Evolutionary conservation across 1,140 invertebrate species (phyloP).

Genomic region (Nephotettix cincticeps): DNA sequence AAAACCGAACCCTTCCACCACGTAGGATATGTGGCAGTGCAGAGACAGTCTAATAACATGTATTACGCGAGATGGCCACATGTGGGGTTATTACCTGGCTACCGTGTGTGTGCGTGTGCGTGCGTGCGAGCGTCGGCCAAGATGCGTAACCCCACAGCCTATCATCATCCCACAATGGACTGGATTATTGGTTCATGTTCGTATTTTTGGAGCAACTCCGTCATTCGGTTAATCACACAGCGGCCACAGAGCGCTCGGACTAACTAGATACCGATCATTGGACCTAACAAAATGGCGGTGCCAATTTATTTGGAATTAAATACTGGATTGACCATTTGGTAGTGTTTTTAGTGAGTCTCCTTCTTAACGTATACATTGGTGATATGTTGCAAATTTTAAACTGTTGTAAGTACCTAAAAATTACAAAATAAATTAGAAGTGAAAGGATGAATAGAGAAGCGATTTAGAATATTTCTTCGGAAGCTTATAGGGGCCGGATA

Average conservation of each 20-base stretch:
- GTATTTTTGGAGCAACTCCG: conserved; percentile 17
- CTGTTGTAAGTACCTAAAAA: too few relatives aligned
- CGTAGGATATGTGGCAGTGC: not conserved
- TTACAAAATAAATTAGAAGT: too few relatives aligned
- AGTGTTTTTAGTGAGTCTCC: too few relatives aligned
- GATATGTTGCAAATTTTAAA: too few relatives aligned
- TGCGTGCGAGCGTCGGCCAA: conserved; percentile 7
- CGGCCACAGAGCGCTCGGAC: not conserved
- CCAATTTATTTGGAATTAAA: too few relatives aligned
- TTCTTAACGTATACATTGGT: too few relatives aligned
- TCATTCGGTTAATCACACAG: conserved; percentile 14
- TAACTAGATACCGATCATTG: conserved; percentile 1
- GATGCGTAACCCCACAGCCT: conserved; percentile 17
- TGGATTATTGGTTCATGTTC: conserved; percentile 20
- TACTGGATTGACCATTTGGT: too few relatives aligned
- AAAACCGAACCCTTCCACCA: conserved; percentile 1
- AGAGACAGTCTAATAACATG: conserved; percentile 19
- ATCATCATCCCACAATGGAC: conserved; percentile 15
- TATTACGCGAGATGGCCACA: not conserved
- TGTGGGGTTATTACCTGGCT: conserved; percentile 6
- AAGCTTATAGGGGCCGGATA: too few relatives aligned
- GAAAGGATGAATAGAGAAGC: too few relatives aligned
- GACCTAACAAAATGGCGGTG: too few relatives aligned
- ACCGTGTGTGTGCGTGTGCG: not conserved
- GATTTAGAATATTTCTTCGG: too few relatives aligned